Base-by-base conservation (phyloP, 1,140 invertebrate species). In the Meloidogyne exigua region DNA sequence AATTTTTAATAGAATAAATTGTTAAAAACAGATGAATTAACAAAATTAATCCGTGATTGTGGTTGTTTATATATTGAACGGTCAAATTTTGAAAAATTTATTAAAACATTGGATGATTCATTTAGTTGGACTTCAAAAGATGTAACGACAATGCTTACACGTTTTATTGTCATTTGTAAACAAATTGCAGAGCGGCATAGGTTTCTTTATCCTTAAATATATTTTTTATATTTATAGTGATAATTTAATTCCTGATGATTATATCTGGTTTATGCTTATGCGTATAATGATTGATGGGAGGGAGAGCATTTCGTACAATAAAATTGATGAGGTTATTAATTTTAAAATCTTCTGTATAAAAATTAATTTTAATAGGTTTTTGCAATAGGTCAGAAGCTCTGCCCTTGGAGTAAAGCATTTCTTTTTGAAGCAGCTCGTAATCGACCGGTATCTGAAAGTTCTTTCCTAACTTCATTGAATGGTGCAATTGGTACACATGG, bases 331-430 rank as follows among this genome's bases (percentile, higher is more conserved):
- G 72, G 44, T 73, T 32, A 4, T n/a, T 10, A 13, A 18, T 63
- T 32, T 23, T 39, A 49, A 70, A 28, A 36, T 21, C 21, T 32
- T 25, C 4, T 15, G 21, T 28, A n/a, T 23, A 32, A 23, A 32
- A 42, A 0, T 23, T 63, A 32, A 21, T 10, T 26, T 73, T 75
- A 66, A 15, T 23, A 76, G 75, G 69, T 71, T 11, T 76, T 76
- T 26, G 28, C 49, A 3, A 5, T 76, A 25, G 75, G 68, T 28
- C 75, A 76, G 39, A 65, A 70, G n/a, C 75, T 42, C 11, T 76
- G 75, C 28, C 75, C 75, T 9, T 76, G 75, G 75, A 72, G 68
- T 42, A 76, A 76, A 28, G 26, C 57, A 15, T 76, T 76, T 15
- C 44, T 76, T 9, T 57, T 76, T 9, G 75, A 76, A 42, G 44